Conservation (phyloP, 2,888 invertebrate genomes). For the Glyphotaelius pellucidus region DNA sequence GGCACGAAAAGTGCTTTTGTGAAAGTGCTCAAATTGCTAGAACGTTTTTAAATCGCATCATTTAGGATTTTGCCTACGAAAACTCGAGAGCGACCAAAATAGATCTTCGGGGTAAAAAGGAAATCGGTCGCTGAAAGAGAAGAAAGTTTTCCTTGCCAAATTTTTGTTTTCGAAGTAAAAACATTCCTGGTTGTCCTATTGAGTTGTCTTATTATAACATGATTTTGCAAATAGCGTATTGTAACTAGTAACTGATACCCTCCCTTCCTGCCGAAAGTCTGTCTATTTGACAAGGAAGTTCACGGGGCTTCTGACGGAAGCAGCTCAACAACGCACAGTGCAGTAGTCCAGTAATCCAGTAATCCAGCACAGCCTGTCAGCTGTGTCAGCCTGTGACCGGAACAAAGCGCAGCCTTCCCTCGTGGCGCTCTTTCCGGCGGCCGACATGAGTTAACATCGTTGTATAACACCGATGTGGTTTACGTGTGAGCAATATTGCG, state of each 20-base stretch:
- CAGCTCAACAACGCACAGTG: no score
- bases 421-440: constrained; percentile 56
- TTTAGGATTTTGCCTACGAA: neutral
- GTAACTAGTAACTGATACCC: neutral
- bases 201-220: neutral
- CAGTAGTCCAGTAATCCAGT: no score
- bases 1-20: constrained; percentile 1
- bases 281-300: neutral
- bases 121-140: neutral
- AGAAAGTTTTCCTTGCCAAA: constrained; percentile 15
- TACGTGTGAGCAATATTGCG: constrained; percentile 68
- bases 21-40: constrained; percentile 23
- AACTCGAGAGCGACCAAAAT: neutral
- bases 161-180: neutral
- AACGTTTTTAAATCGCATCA: neutral
- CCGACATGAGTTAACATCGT: neutral
- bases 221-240: neutral
- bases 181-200: neutral
- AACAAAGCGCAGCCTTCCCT: neutral
- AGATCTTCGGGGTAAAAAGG: constrained; percentile 23
- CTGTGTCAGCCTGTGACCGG: neutral
- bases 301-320: no score
- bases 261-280: neutral
- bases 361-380: neutral
- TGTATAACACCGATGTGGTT: constrained; percentile 46